phyloP scores from a whole-genome alignment of 2,797 vertebrate species.

The Botia kubotai region DNA sequence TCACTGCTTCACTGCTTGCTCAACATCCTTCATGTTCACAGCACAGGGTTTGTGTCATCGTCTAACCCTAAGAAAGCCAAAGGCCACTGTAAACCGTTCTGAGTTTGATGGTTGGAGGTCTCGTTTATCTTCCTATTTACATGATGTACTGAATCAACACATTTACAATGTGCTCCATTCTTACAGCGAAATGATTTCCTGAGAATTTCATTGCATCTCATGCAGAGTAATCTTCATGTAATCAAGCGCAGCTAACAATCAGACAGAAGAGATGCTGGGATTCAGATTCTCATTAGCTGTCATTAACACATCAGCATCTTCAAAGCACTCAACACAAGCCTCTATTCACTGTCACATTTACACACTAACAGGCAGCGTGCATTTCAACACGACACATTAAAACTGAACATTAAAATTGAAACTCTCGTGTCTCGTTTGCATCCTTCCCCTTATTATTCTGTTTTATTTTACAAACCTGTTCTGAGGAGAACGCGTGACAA shows the following conservation, averaged over 20 bases:
- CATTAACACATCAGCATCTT: constrained; percentile 55
- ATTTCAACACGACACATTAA: constrained; percentile 36
- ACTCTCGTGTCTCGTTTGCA: neutral
- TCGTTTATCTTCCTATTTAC: constrained; percentile 22
- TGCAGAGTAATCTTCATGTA: constrained; percentile 27
- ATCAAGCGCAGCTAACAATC: constrained; percentile 37
- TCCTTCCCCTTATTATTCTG: constrained; percentile 14
- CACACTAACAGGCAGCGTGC: neutral
- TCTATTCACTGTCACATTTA: constrained; percentile 6
- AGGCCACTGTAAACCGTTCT: neutral
- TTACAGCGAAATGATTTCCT: constrained; percentile 21
- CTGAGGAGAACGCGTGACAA: constrained; percentile 24
- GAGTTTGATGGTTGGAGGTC: neutral
- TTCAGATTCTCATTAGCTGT: constrained; percentile 52
- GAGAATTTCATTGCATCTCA: constrained; percentile 35
- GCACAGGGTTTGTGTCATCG: no score
- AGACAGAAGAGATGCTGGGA: constrained; percentile 33
- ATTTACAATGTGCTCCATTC: constrained; percentile 42
- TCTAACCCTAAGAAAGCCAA: neutral
- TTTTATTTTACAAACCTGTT: constrained; percentile 28
- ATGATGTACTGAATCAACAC: constrained; percentile 39
- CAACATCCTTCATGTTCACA: no score
- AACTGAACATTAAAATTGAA: no score
- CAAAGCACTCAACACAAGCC: neutral
- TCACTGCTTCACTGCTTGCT: no score